Conservation (phyloP, 2,888 invertebrate genomes). For the Aethes cnicana region DNA sequence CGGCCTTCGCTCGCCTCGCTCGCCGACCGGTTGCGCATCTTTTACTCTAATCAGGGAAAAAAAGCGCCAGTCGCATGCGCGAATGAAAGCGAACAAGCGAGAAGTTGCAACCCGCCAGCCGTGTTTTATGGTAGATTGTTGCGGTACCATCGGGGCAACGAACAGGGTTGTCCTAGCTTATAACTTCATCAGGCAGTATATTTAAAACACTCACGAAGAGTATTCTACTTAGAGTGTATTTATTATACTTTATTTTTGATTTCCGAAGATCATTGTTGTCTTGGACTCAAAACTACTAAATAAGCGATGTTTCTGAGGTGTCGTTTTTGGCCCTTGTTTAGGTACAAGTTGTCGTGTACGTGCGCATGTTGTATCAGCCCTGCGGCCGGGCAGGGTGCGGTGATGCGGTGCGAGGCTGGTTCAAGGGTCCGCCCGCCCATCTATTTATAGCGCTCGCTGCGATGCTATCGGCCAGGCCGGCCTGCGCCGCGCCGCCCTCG, state of each 20-base stretch:
- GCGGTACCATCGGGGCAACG: slow-evolving; percentile 59
- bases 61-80: slow-evolving; percentile 67
- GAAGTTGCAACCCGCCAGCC: slow-evolving; percentile 58
- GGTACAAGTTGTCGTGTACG: too few species aligned
- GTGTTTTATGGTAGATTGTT: slow-evolving; percentile 74
- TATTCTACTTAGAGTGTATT: too few species aligned
- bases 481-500: slow-evolving; percentile 68
- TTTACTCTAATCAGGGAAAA: slow-evolving; percentile 78
- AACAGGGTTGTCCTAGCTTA: slow-evolving; percentile 27
- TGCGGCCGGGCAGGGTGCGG: slow-evolving; percentile 50
- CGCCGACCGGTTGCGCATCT: slow-evolving; percentile 78
- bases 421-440: slow-evolving; percentile 74
- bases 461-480: slow-evolving; percentile 70
- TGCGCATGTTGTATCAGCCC: too few species aligned
- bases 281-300: too few species aligned
- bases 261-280: too few species aligned
- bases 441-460: slow-evolving; percentile 75
- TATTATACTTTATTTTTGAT: too few species aligned
- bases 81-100: slow-evolving; percentile 73
- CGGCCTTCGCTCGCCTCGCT: slow-evolving; percentile 73
- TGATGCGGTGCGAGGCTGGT: slow-evolving; percentile 67
- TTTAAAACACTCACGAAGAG: too few species aligned
- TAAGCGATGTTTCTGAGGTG: too few species aligned
- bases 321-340: too few species aligned
- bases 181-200: neutral